Evolutionary conservation across 53 echinoderm and acorn worm genomes (phyloP).

Genomic region (Luidia sarsii): DNA sequence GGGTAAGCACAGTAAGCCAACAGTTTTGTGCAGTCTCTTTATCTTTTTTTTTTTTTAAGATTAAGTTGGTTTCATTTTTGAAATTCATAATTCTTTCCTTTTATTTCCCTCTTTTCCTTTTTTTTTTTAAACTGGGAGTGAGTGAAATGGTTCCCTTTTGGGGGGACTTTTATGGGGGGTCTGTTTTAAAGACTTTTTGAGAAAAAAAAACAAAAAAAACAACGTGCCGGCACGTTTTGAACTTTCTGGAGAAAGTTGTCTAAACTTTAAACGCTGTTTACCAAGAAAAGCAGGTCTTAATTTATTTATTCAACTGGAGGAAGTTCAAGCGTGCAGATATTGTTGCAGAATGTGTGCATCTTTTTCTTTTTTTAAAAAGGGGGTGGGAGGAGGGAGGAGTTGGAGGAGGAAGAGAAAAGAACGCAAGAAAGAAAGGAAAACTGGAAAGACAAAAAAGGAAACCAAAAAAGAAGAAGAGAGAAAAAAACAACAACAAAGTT

Average conservation of each 20-base stretch:
- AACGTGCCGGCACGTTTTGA: conserved; percentile 59
- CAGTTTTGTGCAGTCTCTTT: conserved; percentile 32
- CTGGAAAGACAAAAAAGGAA: neutral
- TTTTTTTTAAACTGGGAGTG: conserved; percentile 31
- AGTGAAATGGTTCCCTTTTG: conserved; percentile 25
- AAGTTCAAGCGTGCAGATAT: conserved; percentile 57
- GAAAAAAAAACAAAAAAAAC: no score
- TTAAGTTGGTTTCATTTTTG: neutral
- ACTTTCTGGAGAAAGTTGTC: conserved; percentile 48
- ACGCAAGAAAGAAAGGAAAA: neutral
- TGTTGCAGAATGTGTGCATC: conserved; percentile 38
- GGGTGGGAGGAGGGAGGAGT: neutral
- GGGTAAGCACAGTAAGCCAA: conserved; percentile 37
- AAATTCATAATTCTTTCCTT: neutral
- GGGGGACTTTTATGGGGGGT: conserved; percentile 12
- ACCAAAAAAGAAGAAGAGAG: neutral
- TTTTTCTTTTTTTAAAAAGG: neutral
- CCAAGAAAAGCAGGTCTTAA: conserved; percentile 49
- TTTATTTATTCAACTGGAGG: conserved; percentile 39
- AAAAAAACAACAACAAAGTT: neutral
- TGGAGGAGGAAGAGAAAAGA: neutral
- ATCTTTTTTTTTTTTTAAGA: neutral
- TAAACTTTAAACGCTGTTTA: conserved; percentile 11
- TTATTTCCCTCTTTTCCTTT: no score
- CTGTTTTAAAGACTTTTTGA: conserved; percentile 30